phyloP scores from a whole-genome alignment of 2,113 vertebrate species.

The Abramis brama region DNA sequence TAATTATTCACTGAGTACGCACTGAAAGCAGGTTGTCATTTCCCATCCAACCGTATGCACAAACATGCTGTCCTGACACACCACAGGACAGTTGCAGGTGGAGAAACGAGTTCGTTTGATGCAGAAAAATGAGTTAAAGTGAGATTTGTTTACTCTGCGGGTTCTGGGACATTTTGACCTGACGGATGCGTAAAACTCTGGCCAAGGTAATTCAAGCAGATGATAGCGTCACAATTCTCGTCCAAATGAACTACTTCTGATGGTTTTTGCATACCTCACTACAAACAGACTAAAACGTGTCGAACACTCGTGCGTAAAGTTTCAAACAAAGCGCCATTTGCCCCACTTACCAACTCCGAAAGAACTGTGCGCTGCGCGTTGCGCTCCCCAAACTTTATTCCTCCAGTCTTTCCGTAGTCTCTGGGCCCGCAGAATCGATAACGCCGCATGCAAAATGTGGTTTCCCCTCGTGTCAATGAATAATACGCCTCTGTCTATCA shows the following conservation, averaged over 20 bases:
- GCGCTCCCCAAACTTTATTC: constrained; percentile 48
- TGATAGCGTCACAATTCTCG: neutral
- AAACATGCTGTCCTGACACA: neutral
- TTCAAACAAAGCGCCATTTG: constrained; percentile 25
- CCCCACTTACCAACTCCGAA: constrained; percentile 60
- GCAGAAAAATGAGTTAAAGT: neutral
- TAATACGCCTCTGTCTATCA: constrained; percentile 51
- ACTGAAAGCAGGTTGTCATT: constrained; percentile 11
- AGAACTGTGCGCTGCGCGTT: constrained; percentile 38
- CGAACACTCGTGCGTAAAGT: constrained; percentile 25
- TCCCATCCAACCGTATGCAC: neutral
- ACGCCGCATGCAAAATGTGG: constrained; percentile 36
- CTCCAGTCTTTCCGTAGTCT: constrained; percentile 33
- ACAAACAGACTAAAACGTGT: neutral
- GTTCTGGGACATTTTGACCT: neutral
- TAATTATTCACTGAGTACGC: neutral
- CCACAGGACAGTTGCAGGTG: neutral
- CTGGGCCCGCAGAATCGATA: constrained; percentile 30
- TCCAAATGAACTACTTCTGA: neutral
- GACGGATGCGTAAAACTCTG: neutral
- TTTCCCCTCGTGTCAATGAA: constrained; percentile 14
- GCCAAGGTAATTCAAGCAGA: neutral
- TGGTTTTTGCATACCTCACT: neutral
- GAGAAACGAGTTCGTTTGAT: neutral
- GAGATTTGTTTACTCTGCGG: neutral